These are phyloP conservation scores for Nymphicus hollandicus DNA, from an alignment of 2,113 vertebrate genomes.

Conservation along the genomic window DNA sequence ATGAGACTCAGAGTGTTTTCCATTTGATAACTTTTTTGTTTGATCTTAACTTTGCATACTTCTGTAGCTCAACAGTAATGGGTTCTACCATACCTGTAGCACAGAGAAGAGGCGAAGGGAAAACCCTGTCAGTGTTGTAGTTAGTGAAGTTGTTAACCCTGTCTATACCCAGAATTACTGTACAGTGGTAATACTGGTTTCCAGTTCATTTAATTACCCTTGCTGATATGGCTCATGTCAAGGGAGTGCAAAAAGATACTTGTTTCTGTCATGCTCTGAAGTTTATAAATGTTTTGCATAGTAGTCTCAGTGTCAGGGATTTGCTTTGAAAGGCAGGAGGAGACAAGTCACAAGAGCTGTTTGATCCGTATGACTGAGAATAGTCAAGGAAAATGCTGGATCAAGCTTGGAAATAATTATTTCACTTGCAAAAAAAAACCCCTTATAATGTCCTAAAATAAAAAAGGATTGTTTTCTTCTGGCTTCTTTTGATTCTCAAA, in stretches of 20 bases:
- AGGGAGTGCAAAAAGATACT: not conserved
- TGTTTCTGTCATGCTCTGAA: not conserved
- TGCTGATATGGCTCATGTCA: not conserved
- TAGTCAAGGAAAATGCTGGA: not conserved
- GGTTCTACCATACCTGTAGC: not conserved
- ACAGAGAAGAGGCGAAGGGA: not conserved
- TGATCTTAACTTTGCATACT: constrained; percentile 18
- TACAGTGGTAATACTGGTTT: not conserved
- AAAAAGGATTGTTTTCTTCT: not conserved
- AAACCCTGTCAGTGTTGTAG: not conserved
- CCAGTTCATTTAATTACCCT: not conserved
- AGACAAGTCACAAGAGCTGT: not conserved
- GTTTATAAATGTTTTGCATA: not conserved
- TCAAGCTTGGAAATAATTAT: not conserved
- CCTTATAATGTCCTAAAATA: not conserved
- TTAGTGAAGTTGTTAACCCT: not conserved
- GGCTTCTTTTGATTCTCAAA: not conserved
- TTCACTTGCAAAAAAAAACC: not conserved
- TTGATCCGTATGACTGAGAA: not conserved
- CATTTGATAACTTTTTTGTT: constrained; percentile 44
- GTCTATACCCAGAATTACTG: not conserved
- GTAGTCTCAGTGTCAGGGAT: not conserved
- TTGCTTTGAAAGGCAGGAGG: accelerated
- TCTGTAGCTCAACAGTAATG: not conserved
- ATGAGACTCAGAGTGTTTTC: constrained; percentile 20